Evolutionary conservation across 1,140 invertebrate species (phyloP).

Genomic region (Musca domestica): DNA sequence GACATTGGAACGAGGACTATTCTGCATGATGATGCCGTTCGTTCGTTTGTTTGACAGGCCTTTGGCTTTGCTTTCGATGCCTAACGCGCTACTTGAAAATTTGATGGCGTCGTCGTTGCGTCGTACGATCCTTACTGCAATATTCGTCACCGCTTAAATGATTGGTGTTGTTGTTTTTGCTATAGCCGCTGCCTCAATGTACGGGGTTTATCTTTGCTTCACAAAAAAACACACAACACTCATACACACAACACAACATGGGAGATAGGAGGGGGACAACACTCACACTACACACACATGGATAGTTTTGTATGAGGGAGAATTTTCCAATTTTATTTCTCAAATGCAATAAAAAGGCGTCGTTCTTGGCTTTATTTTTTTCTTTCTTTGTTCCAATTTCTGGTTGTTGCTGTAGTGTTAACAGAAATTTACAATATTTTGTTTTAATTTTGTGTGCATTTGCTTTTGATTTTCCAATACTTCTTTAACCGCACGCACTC

Average conservation of each 20-base stretch:
- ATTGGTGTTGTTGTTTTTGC: not conserved
- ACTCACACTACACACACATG: too few species aligned
- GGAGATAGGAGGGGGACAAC: too few species aligned
- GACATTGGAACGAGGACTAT: constrained; percentile 48
- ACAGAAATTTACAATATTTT: not conserved
- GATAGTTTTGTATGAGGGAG: too few species aligned
- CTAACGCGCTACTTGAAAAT: not conserved
- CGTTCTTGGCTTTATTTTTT: not conserved
- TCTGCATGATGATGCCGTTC: constrained; percentile 43
- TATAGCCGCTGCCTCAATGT: not conserved
- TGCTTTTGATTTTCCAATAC: too few species aligned
- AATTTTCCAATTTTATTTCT: too few species aligned
- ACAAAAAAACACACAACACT: too few species aligned
- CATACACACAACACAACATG: too few species aligned
- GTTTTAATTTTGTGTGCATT: too few species aligned
- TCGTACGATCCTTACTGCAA: not conserved
- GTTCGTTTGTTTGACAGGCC: not conserved
- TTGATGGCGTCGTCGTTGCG: not conserved
- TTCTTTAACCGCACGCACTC: not conserved
- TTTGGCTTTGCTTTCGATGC: constrained; percentile 9
- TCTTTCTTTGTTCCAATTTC: not conserved
- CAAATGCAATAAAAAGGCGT: too few species aligned
- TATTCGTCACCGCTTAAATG: not conserved
- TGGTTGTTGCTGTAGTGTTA: too few species aligned
- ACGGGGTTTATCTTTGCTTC: not conserved